Conservation (phyloP, 2,888 invertebrate genomes). For the Epirrita christyi region DNA sequence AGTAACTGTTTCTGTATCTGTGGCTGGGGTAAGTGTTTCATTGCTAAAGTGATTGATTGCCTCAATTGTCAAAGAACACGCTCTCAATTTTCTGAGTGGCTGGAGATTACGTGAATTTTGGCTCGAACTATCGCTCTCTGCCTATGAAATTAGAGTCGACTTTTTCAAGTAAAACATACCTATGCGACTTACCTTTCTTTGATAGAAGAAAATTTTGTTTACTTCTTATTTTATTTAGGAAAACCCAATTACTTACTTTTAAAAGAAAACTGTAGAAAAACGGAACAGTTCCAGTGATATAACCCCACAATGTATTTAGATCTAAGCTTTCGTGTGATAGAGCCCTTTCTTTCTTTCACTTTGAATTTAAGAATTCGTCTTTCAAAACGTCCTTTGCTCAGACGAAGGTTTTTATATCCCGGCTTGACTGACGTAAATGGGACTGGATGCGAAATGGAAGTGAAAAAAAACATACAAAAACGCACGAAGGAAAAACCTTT, state of each 20-base stretch:
- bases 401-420: conserved; percentile 54
- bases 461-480: too few relatives aligned
- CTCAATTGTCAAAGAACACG: conserved; percentile 35
- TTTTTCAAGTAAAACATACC: too few relatives aligned
- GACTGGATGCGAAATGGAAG: not conserved
- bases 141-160: not conserved
- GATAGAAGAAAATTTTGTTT: too few relatives aligned
- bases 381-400: conserved; percentile 53
- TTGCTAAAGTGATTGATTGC: conserved; percentile 39
- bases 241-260: too few relatives aligned
- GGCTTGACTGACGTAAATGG: conserved; percentile 46
- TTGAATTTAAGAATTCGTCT: conserved; percentile 53
- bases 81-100: conserved; percentile 38
- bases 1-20: conserved; percentile 10
- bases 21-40: conserved; percentile 33
- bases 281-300: not conserved
- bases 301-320: not conserved
- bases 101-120: conserved; percentile 27
- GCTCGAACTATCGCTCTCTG: not conserved
- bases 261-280: not conserved
- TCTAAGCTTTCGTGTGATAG: not conserved
- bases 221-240: too few relatives aligned
- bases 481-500: too few relatives aligned
- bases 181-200: too few relatives aligned
- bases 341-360: not conserved